These are phyloP conservation scores for Chydorus sphaericus DNA, from an alignment of 2,888 invertebrate species.

Conservation along the genomic window DNA sequence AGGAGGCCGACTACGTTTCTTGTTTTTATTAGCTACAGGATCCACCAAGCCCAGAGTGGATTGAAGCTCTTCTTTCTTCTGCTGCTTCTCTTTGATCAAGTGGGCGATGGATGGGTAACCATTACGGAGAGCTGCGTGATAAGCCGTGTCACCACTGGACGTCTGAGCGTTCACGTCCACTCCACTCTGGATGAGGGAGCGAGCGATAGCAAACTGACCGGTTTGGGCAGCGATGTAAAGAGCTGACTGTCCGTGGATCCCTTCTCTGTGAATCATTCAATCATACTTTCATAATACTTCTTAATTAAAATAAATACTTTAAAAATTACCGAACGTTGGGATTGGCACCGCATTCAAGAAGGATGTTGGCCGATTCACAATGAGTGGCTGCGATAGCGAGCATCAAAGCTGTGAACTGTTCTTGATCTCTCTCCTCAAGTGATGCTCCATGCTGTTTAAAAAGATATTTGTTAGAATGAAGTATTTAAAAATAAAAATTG, in stretches of 20 bases:
- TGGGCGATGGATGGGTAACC: conserved; percentile 3
- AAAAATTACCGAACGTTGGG: conserved; percentile 3
- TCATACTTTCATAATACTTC: too few relatives aligned
- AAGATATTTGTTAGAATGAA: neutral
- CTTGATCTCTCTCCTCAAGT: conserved; percentile 4
- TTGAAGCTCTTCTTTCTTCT: neutral
- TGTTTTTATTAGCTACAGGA: neutral
- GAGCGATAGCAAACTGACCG: neutral
- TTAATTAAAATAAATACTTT: too few relatives aligned
- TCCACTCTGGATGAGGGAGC: conserved; percentile 3
- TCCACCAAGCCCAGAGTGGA: neutral
- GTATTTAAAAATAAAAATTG: neutral
- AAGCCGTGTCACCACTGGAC: conserved; percentile 7
- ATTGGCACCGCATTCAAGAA: conserved; percentile 11
- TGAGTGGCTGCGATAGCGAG: conserved; percentile 3
- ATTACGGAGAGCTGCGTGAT: conserved; percentile 1
- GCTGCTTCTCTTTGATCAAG: neutral
- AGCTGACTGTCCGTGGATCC: conserved; percentile 4
- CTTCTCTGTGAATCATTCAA: conserved; percentile 11
- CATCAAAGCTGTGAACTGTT: conserved; percentile 11
- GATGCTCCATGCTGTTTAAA: conserved; percentile 5
- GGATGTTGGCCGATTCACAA: neutral
- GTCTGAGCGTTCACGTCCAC: neutral
- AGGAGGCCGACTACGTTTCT: neutral
- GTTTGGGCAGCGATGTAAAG: conserved; percentile 6